Evolutionary conservation across 2,888 invertebrate species (phyloP).

Genomic region (Melanchra persicariae): DNA sequence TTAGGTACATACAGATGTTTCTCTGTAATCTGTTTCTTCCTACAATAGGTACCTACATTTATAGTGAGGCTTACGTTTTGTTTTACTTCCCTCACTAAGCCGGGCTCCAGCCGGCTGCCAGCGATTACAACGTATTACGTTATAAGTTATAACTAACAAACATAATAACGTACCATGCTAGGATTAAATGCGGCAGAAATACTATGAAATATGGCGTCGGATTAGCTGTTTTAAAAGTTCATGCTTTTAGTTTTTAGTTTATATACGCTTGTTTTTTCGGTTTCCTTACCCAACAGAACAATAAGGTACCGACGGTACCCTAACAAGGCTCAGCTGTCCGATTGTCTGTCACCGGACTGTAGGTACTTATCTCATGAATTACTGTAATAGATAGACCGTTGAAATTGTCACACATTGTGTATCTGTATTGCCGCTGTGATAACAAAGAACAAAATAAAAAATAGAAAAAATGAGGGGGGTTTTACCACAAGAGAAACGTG

Average conservation of each 20-base stretch:
- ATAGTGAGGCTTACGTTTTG: conserved; percentile 6
- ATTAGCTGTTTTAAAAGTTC: neutral
- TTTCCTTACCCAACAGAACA: neutral
- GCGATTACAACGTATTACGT: conserved; percentile 1
- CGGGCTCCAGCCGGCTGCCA: conserved; percentile 10
- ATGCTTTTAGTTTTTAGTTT: neutral
- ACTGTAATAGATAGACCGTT: too few species aligned
- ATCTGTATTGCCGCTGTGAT: too few species aligned
- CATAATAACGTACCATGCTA: neutral
- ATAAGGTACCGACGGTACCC: too few species aligned
- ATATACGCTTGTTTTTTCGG: neutral
- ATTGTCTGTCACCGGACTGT: too few species aligned
- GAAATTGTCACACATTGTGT: too few species aligned
- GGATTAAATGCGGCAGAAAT: conserved; percentile 45
- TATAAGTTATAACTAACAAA: conserved; percentile 24
- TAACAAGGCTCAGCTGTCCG: too few species aligned
- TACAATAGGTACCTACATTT: neutral
- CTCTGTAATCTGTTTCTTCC: neutral
- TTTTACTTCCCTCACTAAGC: conserved; percentile 31
- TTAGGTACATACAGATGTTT: neutral
- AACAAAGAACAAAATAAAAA: too few species aligned
- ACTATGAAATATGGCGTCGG: conserved; percentile 25
- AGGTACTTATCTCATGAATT: too few species aligned
- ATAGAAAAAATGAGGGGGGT: too few species aligned
- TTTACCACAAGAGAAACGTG: too few species aligned